phyloP scores from a whole-genome alignment of 2,797 vertebrate species.

The Rhinella marina region DNA sequence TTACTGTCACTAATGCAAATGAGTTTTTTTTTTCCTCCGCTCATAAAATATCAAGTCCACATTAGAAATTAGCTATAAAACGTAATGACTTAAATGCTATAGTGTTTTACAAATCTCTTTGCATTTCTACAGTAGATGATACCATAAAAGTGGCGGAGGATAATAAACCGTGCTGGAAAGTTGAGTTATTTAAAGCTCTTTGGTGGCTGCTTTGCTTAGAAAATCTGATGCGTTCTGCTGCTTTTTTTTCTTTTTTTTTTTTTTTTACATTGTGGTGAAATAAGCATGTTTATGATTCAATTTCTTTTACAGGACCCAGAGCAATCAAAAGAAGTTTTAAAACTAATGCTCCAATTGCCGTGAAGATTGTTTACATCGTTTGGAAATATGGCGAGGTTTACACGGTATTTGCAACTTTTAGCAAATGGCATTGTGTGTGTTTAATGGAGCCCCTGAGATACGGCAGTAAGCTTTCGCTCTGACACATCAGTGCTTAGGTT shows the following conservation, averaged over 20 bases:
- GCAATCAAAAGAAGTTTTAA: constrained; percentile 73
- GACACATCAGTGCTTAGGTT: constrained; percentile 41
- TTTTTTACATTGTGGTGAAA: constrained; percentile 69
- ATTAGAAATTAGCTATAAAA: constrained; percentile 88
- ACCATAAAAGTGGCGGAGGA: constrained; percentile 77
- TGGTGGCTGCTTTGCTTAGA: constrained; percentile 78
- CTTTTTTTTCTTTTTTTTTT: constrained; percentile 69
- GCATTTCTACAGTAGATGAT: constrained; percentile 77
- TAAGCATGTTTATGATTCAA: constrained; percentile 71
- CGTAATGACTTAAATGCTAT: constrained; percentile 86
- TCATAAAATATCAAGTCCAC: constrained; percentile 82
- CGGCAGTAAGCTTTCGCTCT: constrained; percentile 51
- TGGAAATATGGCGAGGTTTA: constrained; percentile 70
- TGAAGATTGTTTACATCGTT: constrained; percentile 71
- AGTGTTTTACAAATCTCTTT: constrained; percentile 84
- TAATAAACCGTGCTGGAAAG: constrained; percentile 79
- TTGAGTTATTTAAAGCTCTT: constrained; percentile 84
- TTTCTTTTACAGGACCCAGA: constrained; percentile 71
- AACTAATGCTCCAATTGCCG: constrained; percentile 68
- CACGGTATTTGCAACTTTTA: constrained; percentile 72
- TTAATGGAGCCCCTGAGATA: constrained; percentile 67
- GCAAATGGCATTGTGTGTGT: constrained; percentile 66
- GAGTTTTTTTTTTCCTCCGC: constrained; percentile 76
- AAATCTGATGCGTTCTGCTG: constrained; percentile 73
- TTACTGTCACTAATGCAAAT: constrained; percentile 87